Evolutionary conservation across 2,797 vertebrate species (phyloP).

Genomic region (Poecilia wingei): DNA sequence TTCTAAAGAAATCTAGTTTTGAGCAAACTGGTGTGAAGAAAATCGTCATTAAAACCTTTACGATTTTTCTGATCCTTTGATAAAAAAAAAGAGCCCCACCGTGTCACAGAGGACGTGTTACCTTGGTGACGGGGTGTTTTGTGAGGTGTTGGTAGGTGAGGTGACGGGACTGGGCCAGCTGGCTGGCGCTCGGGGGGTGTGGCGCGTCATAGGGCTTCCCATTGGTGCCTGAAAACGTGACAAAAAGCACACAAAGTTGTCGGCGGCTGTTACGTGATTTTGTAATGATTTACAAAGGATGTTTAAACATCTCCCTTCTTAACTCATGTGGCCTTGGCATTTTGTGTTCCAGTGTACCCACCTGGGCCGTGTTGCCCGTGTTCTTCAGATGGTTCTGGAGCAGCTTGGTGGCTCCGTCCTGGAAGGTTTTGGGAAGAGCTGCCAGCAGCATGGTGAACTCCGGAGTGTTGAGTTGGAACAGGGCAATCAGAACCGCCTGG

Average conservation of each 20-base stretch:
- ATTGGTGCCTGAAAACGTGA: conserved; percentile 80
- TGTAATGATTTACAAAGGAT: conserved; percentile 11
- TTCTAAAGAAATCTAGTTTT: not conserved
- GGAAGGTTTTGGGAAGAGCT: conserved; percentile 97
- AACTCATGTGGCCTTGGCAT: not conserved
- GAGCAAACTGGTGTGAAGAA: not conserved
- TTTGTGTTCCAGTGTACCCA: conserved; percentile 4
- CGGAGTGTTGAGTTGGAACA: conserved; percentile 97
- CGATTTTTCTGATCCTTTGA: not conserved
- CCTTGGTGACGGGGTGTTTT: conserved; percentile 95
- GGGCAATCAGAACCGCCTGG: conserved; percentile 92
- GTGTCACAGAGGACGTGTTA: conserved; percentile 55
- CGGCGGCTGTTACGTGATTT: not conserved
- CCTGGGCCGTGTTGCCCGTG: conserved; percentile 86
- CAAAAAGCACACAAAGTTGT: not conserved
- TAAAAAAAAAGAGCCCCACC: not conserved
- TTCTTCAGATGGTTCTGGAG: conserved; percentile 96
- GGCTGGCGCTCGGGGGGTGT: conserved; percentile 91
- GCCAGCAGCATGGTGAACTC: conserved; percentile 97
- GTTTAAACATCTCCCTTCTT: not conserved
- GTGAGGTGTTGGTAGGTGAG: conserved; percentile 94
- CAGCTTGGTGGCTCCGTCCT: conserved; percentile 95
- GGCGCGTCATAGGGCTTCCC: conserved; percentile 91
- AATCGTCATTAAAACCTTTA: not conserved
- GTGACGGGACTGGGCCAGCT: conserved; percentile 96